Evolutionary conservation across 2,797 vertebrate genomes (phyloP).

Genomic region (Chaenodraco wilsoni): DNA sequence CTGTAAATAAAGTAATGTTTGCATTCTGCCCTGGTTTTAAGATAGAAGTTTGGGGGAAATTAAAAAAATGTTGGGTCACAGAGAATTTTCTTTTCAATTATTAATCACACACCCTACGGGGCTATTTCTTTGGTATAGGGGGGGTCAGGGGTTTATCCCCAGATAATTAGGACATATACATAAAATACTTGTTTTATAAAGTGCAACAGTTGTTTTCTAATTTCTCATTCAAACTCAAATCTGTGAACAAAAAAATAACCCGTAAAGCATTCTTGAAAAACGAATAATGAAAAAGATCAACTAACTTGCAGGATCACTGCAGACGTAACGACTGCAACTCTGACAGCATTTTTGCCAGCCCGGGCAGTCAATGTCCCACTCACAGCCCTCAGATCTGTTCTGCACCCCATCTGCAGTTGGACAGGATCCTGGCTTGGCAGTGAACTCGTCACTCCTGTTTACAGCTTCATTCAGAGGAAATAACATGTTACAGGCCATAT

Average conservation of each 20-base stretch:
- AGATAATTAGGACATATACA: too few relatives aligned
- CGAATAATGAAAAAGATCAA: neutral
- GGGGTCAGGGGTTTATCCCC: too few relatives aligned
- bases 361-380: conserved; percentile 88
- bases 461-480: conserved; percentile 81
- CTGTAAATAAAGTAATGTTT: neutral
- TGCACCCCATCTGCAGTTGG: conserved; percentile 63
- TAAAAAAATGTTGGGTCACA: too few relatives aligned
- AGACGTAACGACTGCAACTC: conserved; percentile 54
- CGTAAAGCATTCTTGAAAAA: neutral
- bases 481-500: conserved; percentile 60
- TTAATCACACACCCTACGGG: neutral
- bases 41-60: neutral
- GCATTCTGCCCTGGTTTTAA: neutral
- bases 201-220: too few relatives aligned
- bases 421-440: conserved; percentile 89
- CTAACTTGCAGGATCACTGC: conserved; percentile 75
- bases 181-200: neutral
- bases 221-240: too few relatives aligned
- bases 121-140: neutral
- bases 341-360: conserved; percentile 91
- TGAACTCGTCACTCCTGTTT: conserved; percentile 82
- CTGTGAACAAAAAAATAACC: too few relatives aligned
- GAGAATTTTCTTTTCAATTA: neutral
- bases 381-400: conserved; percentile 70